Evolutionary conservation across 1,140 invertebrate genomes (phyloP), one percentile per base, ranked within the genome.

Genomic region (Eurosta solidaginis): DNA sequence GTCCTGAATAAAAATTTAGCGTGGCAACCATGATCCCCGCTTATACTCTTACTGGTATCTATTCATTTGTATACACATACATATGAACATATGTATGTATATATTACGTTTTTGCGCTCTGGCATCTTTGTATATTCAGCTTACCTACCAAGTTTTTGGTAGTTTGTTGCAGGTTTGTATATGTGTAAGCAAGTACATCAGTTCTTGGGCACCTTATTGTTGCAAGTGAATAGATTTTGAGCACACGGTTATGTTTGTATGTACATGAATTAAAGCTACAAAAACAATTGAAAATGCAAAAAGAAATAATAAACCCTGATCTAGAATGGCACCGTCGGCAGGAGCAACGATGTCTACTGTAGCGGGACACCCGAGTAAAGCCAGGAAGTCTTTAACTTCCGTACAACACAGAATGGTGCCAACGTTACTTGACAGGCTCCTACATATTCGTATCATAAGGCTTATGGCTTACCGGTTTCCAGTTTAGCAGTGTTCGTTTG

Each of bases 341-440:
- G 22, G 54, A 59, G 54, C 54, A 59, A 33, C 54, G 27, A 27
- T 25, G 50, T 33, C 12, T 17, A n/a, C 12, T 25, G 25, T 22
- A 10, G 54, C 29, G 54, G 14, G 14, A 27, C 29, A 29, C 20
- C 54, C n/a, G 33, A 59, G 33, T 22, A 59, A 59, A 59, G 54
- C 54, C 54, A 59, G 54, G 54, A 59, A 59, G 54, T 59, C 54
- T 59, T 59, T 59, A 59, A 59, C 54, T 59, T 59, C 54, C 54
- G 54, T 59, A 22, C 54, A 29, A 29, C 54, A 59, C 54, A 25
- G 54, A 59, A 59, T 59, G 54, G 54, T 59, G 54, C 54, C 54
- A 59, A 22, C 29, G 54, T 29, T 59, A 20, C 54, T 29, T 59
- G 54, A 59, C 54, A 59, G 54, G 54, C 33, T 59, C 10, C 29